These are phyloP conservation scores for Hydractinia echinata DNA, from an alignment of 30 jellyfish, hydroid and myxozoan genomes.

Conservation along the genomic window DNA sequence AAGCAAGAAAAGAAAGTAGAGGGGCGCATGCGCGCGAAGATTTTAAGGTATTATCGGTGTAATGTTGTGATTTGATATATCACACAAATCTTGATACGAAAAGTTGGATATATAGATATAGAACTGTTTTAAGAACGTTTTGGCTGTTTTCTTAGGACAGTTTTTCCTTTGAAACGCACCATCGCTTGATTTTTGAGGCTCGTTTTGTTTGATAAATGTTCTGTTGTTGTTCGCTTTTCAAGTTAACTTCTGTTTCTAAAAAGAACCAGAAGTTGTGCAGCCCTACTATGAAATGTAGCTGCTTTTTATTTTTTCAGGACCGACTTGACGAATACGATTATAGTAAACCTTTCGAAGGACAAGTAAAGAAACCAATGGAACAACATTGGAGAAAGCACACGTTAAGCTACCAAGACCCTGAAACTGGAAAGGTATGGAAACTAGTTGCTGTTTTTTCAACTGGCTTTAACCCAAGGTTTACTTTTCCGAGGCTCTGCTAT, in stretches of 20 bases:
- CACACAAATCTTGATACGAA: not conserved
- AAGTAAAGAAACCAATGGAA: constrained; percentile 55
- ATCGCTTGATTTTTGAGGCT: not conserved
- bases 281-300: too few species aligned
- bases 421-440: constrained; percentile 83
- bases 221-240: not conserved
- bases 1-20: constrained; percentile 96
- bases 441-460: too few species aligned
- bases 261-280: too few species aligned
- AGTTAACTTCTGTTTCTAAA: too few species aligned
- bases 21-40: constrained; percentile 99
- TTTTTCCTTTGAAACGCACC: not conserved
- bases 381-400: constrained; percentile 99
- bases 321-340: constrained; percentile 94
- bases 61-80: not conserved
- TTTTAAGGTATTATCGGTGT: constrained; percentile 59
- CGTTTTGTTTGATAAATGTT: not conserved
- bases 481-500: too few species aligned
- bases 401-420: constrained; percentile 70
- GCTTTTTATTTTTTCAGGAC: constrained; percentile 28
- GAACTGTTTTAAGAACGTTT: not conserved
- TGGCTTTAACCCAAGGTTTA: too few species aligned
- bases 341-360: constrained; percentile 88
- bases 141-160: not conserved
- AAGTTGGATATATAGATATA: not conserved